A percentile compares a stretch with the other conserved stretches of the same genome.
Evolutionary conservation across 2,797 vertebrate species (phyloP).

Genomic region (Poeciliopsis infans): DNA sequence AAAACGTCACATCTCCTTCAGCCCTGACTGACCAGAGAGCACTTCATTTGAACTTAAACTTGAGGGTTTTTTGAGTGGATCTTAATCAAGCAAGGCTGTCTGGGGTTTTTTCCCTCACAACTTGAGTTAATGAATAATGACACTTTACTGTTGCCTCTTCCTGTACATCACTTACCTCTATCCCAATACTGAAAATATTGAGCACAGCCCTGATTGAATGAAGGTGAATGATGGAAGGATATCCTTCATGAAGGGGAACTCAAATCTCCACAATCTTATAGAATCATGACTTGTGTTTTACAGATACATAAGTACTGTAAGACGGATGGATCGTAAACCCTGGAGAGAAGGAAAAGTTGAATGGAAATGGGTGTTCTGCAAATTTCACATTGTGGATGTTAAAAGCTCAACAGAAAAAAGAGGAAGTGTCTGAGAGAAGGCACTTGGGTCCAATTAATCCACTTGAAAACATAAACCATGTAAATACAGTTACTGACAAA

Average conservation of each 20-base stretch:
- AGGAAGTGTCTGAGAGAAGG: background rate
- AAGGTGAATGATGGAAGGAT: background rate
- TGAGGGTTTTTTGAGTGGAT: constrained; percentile 42
- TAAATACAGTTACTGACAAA: background rate
- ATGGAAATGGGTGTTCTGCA: background rate
- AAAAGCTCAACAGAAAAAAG: background rate
- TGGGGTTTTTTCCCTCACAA: constrained; percentile 50
- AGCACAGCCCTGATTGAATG: background rate
- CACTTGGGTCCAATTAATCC: background rate
- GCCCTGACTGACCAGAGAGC: constrained; percentile 42
- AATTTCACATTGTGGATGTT: background rate
- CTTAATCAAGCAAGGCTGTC: constrained; percentile 70
- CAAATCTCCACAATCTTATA: constrained; percentile 45
- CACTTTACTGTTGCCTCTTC: constrained; percentile 45
- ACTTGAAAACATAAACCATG: background rate
- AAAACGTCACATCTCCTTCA: constrained; percentile 12
- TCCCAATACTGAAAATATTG: background rate
- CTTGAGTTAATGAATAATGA: constrained; percentile 76
- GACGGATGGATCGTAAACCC: constrained; percentile 39
- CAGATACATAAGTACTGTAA: constrained; percentile 27
- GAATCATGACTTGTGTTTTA: constrained; percentile 40
- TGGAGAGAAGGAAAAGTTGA: constrained; percentile 15
- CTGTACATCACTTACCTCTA: background rate
- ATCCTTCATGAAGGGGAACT: background rate
- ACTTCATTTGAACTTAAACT: constrained; percentile 30